Base-by-base conservation (phyloP, 2,888 invertebrate genomes). In the Cephus pulcher region DNA sequence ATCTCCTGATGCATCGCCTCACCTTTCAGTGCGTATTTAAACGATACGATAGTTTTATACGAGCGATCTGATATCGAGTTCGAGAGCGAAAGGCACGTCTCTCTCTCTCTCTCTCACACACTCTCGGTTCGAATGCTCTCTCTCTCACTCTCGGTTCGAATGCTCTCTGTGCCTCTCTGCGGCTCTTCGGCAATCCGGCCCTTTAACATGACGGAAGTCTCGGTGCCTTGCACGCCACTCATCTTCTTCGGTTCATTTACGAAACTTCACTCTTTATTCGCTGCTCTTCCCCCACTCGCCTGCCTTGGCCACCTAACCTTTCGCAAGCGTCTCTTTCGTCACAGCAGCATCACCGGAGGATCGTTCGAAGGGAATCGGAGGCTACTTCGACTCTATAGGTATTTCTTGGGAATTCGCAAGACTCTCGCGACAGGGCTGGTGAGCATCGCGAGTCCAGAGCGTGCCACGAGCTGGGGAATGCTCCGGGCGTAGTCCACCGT, bases 1-100 rank as follows among this genome's bases (percentile, higher is more conserved):
- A 91, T 91, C 91, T 91, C 83, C 91, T 89, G 91, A 91, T 91
- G 89, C 91, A 91, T 91, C 91, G 90, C 91, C 91, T 91, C 91
- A 91, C 91, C 91, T 91, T 91, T 91, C 91, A 91, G 91, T 91
- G 91, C 91, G 91, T 91, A 91, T 91, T 91, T 91, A 91, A 91
- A 91, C 91, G 91, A 91, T 91, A 91, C 91, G 91, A 91, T 91
- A 90, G 90, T 91, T 91, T 90, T 91, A 91, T 90, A 91, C 91
- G 90, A 88, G 89, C 89, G 91, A 91, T 91, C 91, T 91, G 91
- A 91, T 91, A 91, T 89, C 90, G 87, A 81, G 82, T 88, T 87
- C 85, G 85, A 88, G 88, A 88, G 88, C 86, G 87, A 88, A 88
- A 86, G 89, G 81, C 84, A 84, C 84, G 73, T 79, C 75, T 35